phyloP scores from a whole-genome alignment of 1,140 invertebrate genomes.

The Muscidifurax raptorellus region DNA sequence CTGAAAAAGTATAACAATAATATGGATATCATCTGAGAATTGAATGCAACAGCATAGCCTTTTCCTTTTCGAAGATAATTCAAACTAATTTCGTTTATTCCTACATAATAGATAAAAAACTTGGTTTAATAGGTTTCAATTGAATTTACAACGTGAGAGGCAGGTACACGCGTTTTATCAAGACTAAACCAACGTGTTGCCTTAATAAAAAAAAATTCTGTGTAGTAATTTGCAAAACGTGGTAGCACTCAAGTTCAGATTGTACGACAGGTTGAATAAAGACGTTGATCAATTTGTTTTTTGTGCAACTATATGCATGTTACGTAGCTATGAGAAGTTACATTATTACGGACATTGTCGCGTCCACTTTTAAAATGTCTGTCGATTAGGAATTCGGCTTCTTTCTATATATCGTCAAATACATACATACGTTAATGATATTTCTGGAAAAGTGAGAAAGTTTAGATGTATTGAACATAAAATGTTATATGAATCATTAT shows the following conservation, averaged over 20 bases:
- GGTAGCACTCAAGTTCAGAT: conserved; percentile 62
- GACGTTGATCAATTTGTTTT: conserved; percentile 44
- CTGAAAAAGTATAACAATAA: background rate
- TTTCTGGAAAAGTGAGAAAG: conserved; percentile 32
- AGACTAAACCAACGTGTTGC: conserved; percentile 63
- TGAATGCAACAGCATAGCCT: conserved; percentile 36
- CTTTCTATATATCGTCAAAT: conserved; percentile 40
- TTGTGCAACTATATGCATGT: conserved; percentile 21
- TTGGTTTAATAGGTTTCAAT: background rate
- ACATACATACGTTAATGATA: conserved; percentile 23
- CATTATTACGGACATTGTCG: conserved; percentile 25
- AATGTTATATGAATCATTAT: conserved; percentile 35
- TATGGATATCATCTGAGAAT: conserved; percentile 41
- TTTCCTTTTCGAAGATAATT: conserved; percentile 14
- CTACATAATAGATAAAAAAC: background rate
- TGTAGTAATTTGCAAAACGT: conserved; percentile 56
- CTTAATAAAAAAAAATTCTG: conserved; percentile 59
- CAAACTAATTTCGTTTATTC: background rate
- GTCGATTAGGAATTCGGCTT: conserved; percentile 39
- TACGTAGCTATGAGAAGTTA: conserved; percentile 36
- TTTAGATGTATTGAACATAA: conserved; percentile 38
- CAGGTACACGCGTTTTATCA: conserved; percentile 51
- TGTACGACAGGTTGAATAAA: conserved; percentile 45
- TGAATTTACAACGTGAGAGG: conserved; percentile 26
- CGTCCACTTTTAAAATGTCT: conserved; percentile 35